Conservation (phyloP, 2,888 invertebrate species). For the Agapostemon virescens region DNA sequence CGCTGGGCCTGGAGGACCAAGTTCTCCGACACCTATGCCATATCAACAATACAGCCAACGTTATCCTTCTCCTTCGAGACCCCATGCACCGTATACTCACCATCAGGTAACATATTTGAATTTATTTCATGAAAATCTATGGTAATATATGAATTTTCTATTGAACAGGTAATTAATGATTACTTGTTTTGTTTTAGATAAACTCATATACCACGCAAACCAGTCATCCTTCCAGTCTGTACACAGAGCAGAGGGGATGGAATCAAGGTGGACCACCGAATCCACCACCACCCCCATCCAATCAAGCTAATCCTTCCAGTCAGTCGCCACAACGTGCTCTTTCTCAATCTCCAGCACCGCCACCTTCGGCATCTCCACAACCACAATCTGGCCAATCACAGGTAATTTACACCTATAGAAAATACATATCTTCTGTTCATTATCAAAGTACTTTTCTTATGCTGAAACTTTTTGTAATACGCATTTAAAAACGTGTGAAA, state of each 20-base stretch:
- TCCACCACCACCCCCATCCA: slow-evolving; percentile 75
- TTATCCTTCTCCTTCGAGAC: slow-evolving; percentile 78
- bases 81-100: slow-evolving; percentile 78
- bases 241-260: slow-evolving; percentile 79
- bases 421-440: neutral
- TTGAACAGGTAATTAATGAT: neutral
- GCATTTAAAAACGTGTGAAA: neutral
- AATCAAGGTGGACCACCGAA: slow-evolving; percentile 77
- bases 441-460: neutral
- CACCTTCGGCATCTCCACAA: slow-evolving; percentile 79
- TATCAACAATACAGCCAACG: slow-evolving; percentile 80
- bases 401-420: slow-evolving; percentile 58
- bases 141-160: neutral
- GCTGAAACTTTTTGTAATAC: neutral
- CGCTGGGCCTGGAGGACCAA: slow-evolving; percentile 78
- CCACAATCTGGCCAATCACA: slow-evolving; percentile 77
- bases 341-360: slow-evolving; percentile 79
- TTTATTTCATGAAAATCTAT: neutral
- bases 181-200: slow-evolving; percentile 67
- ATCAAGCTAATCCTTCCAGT: slow-evolving; percentile 77
- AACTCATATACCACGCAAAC: slow-evolving; percentile 77
- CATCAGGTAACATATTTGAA: slow-evolving; percentile 71
- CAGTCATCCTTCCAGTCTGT: slow-evolving; percentile 77
- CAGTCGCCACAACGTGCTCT: slow-evolving; percentile 79
- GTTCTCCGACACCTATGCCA: slow-evolving; percentile 79